Evolutionary conservation across 2,797 vertebrate species (phyloP).

Genomic region (Vireo griseus): DNA sequence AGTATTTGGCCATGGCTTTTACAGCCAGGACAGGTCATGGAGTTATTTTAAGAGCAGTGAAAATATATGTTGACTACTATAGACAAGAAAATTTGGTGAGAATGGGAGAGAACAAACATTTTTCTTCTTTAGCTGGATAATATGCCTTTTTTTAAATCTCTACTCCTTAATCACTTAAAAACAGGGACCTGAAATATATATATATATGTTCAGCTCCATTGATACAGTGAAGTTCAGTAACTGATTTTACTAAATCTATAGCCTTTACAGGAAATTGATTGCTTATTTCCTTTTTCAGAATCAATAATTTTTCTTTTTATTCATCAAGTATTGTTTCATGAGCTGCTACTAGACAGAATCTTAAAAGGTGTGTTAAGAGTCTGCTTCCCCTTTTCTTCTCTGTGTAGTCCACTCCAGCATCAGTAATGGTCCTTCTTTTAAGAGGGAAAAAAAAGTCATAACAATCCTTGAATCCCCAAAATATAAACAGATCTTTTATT

Average conservation of each 20-base stretch:
- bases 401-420: background rate
- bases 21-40: background rate
- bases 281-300: background rate
- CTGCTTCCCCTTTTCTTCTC: background rate
- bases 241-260: background rate
- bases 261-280: background rate
- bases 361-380: background rate
- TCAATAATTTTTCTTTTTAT: background rate
- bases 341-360: background rate
- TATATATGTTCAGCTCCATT: background rate
- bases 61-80: background rate
- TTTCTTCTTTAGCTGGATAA: background rate
- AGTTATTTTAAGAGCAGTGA: background rate
- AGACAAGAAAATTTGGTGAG: background rate
- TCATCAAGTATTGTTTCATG: background rate
- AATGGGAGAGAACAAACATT: background rate
- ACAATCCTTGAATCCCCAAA: background rate
- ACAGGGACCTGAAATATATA: background rate
- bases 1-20: background rate
- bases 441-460: background rate
- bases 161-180: background rate
- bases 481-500: background rate
- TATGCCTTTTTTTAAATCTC: background rate
- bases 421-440: background rate
- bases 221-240: background rate